Conservation (phyloP, 1,140 invertebrate species). For the Drosophila malerkotliana region DNA sequence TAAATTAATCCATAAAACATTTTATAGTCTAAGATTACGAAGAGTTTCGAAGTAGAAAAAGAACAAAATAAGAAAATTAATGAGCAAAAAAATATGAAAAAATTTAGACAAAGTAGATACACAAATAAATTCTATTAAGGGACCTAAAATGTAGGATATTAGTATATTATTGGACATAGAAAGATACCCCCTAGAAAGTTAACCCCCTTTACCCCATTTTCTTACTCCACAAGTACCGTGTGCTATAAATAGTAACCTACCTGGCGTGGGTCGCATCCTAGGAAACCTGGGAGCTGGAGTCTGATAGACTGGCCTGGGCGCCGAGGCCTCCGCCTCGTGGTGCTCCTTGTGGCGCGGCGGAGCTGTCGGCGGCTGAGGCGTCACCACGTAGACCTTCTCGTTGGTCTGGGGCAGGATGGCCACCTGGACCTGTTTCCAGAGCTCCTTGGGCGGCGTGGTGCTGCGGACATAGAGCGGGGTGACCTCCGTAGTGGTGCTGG, state of each 20-base stretch:
- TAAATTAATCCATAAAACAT: no score
- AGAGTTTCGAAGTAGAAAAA: no score
- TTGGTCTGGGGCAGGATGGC: constrained; percentile 89
- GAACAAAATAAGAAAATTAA: no score
- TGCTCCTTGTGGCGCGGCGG: constrained; percentile 13
- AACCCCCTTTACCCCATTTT: no score
- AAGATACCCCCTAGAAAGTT: no score
- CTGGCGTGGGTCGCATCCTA: constrained; percentile 85
- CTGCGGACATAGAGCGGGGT: constrained; percentile 63
- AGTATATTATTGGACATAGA: no score
- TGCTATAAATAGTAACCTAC: constrained; percentile 18
- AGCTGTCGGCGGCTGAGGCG: constrained; percentile 85
- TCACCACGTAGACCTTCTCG: constrained; percentile 91
- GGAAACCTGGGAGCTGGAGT: constrained; percentile 86
- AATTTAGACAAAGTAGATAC: no score
- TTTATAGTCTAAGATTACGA: no score
- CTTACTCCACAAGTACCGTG: no score
- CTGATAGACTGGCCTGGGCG: constrained; percentile 82
- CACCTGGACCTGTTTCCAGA: constrained; percentile 88
- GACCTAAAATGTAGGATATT: no score
- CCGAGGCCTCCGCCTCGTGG: constrained; percentile 37
- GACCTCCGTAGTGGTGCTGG: constrained; percentile 28
- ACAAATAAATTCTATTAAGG: no score
- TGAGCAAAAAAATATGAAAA: no score
- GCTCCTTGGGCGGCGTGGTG: constrained; percentile 73